Base-by-base conservation (phyloP, 2,113 vertebrate genomes). In the Clarias magur region DNA sequence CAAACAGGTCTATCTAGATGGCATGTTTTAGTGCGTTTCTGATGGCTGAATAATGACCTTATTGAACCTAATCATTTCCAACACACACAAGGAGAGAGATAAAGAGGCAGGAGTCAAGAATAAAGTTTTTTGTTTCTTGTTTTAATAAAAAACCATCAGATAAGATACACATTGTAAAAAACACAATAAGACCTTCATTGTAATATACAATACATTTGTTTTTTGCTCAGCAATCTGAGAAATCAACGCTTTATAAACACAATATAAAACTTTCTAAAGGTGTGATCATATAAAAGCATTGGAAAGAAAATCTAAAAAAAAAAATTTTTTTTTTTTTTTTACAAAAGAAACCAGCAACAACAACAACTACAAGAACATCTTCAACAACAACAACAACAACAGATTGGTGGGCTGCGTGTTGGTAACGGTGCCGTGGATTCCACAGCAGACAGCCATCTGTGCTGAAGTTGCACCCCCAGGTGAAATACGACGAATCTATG, bases 141-240 rank as follows among this genome's bases (percentile, higher is more conserved):
- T 95, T 95, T 95, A 95, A 94, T 95, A 92, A 95, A 95, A 88
- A 83, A 85, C 57, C 21, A 90, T 85, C 11, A 57, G 90, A 92
- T 94, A 92, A 93, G 81, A 16, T 81, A 92, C 94, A 95, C 95
- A 96, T 95, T 95, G 95, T 94, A 94, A 94, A 94, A 95, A 95
- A 95, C 90, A 95, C 94, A 95, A 95, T 95, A 94, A 94, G 82
- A 87, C 85, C 56, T 95, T 93, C 97, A 99, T 99, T 99, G 97
- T 99, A 99, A 99, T 99, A 98, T 99, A 98, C 97, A 99, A 99
- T 99, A 99, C 97, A 95, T 94, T 93, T 38, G 23, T 81, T 81
- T 93, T 93, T 97, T 92, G 94, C 97, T 99, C 97, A 99, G 97
- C 93, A 98, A 97, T 97, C 97, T 98, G 97, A 99, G 97, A 98